Base-by-base conservation (phyloP, 2,113 vertebrate genomes). In the Corvus cornix region DNA sequence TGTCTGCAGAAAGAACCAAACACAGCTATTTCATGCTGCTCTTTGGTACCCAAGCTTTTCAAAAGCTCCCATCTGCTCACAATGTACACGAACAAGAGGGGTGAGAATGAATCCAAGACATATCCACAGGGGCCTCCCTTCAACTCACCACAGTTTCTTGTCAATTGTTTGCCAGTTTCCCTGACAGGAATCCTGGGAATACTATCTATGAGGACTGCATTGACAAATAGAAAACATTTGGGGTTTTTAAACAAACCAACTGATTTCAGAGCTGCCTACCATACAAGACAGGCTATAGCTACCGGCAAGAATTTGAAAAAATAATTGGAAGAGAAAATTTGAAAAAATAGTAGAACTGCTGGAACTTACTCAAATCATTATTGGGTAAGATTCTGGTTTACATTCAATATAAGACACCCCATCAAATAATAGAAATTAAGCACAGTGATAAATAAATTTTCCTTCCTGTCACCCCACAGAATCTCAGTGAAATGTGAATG, bases 61-160 rank as follows among this genome's bases (percentile, higher is more conserved):
- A 20, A 16, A 70, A 43, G 7, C 43, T 88, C 67, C 14, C 18
- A 49, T 18, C 37, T 69, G 33, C 43, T 66, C 70, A 21, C 30
- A 10, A 1, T 0, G 3, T 5, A 4, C 20, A 6, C 6, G 3
- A 44, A 28, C 10, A 35, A 20, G 37, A 26, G 22, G 49, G 26
- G 16, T 7, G n/a, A 80, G 37, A 16, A 37, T 2, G 7, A 72
- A 75, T 37, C 31, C 52, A 43, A 59, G 13, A 19, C 41, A 39
- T 28, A 31, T 16, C 64, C 20, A 44, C 28, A n/a, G 16, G 8
- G 8, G 8, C 20, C 20, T 75, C 24, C 35, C 26, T 43, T 39
- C 41, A 70, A 10, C 41, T 48, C 80, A 17, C 8, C 41, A 13
- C 3, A 0, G 1, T 6, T 75, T 33, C 30, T 18, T 52, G 23